Base-by-base conservation (phyloP, 2,113 vertebrate genomes). In the Rhineura floridana region DNA sequence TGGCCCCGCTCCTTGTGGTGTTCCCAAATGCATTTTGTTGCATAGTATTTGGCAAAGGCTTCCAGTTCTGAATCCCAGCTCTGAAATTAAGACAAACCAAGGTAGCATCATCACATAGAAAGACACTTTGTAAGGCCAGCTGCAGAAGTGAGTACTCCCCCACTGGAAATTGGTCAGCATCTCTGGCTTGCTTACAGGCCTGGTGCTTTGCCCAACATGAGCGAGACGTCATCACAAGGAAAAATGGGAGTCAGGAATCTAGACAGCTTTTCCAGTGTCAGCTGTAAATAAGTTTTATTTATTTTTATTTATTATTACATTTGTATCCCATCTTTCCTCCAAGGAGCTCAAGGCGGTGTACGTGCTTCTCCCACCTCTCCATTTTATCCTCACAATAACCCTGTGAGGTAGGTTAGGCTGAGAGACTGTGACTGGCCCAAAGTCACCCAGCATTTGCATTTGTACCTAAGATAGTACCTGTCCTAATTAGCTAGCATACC, bases 1-100 rank as follows among this genome's bases (percentile, higher is more conserved):
- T 89, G 83, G 1, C 97, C 97, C 0, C 97, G 91, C 6, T 97
- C 94, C 86, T 94, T 95, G 91, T 97, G 97, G 95, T 97, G 97
- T 39, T 96, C 96, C 97, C 97, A 97, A 84, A 96, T 94, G 82
- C 97, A 97, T 10, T 96, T 95, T 78, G 93, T 91, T 0, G 97
- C 97, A 0, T 97, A 97, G 89, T 95, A 95, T 59, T 97, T 95
- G 85, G 97, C 97, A 79, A 97, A 95, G 50, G 83, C 81, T 17
- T 96, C 97, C 93, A 97, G 95, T 21, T 96, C 92, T 0, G 8
- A 0, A 48, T 97, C 96, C 97, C 97, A 97, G 77, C 46, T 94
- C 97, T 97, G 94, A 21, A 95, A 95, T 88, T 83, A 94, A 86
- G 78, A 88, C 0, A 0, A 83, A 0, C 2, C 59, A 67, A 21